Percentiles rank a stretch among this genome's conserved stretches.
Conservation (phyloP, 1,140 invertebrate genomes). For the Bombus sibiricus region DNA sequence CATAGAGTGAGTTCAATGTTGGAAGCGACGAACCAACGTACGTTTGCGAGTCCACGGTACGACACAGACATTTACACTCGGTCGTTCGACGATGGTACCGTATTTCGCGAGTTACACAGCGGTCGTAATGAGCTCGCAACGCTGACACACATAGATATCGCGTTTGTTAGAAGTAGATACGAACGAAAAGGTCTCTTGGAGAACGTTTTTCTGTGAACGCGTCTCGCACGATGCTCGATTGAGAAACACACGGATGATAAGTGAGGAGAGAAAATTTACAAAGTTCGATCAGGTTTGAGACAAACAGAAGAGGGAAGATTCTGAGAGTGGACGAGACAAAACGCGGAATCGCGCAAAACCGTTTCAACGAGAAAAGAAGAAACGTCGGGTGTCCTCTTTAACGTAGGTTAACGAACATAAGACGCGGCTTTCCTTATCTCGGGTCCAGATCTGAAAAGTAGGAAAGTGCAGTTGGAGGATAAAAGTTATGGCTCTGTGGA, state of each 20-base stretch:
- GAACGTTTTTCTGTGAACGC: background rate
- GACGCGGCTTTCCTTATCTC: conserved; percentile 8
- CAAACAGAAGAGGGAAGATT: background rate
- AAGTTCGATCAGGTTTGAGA: background rate
- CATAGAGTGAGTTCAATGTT: conserved; percentile 49
- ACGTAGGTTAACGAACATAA: conserved; percentile 55
- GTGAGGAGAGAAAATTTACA: background rate
- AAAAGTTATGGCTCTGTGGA: conserved; percentile 14
- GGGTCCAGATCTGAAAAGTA: conserved; percentile 52
- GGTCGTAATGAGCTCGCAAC: no score
- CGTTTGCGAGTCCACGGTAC: conserved; percentile 2
- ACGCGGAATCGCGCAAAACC: background rate
- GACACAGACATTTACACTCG: conserved; percentile 60
- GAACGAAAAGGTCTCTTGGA: conserved; percentile 1
- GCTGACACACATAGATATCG: no score
- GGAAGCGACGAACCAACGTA: conserved; percentile 23
- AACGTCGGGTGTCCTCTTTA: conserved; percentile 13
- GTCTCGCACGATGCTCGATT: background rate
- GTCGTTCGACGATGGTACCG: background rate
- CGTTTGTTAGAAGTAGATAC: background rate
- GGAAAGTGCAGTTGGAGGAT: conserved; percentile 42
- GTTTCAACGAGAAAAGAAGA: conserved; percentile 12
- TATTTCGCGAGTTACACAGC: no score
- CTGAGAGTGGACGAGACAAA: background rate
- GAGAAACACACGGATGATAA: background rate